phyloP scores from a whole-genome alignment of 2,113 vertebrate genomes.

The Anser cygnoides region DNA sequence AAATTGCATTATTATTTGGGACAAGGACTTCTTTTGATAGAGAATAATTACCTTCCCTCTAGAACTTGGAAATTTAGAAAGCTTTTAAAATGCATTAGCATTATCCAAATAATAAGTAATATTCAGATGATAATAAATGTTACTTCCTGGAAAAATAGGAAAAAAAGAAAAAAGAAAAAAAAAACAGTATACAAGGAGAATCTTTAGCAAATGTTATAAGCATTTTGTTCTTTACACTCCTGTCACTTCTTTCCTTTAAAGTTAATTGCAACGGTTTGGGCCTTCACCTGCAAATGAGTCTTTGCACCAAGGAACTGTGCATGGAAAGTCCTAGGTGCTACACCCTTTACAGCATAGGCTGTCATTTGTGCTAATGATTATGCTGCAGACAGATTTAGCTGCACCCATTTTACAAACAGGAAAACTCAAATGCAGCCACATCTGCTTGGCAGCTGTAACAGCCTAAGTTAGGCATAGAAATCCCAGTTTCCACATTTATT shows the following conservation, averaged over 20 bases:
- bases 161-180: neutral
- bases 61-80: neutral
- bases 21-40: neutral
- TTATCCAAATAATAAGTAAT: neutral
- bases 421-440: neutral
- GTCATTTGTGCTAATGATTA: neutral
- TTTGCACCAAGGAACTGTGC: rapidly evolving
- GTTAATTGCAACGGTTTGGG: neutral
- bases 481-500: neutral
- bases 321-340: neutral
- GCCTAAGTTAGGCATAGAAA: neutral
- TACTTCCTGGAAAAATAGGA: neutral
- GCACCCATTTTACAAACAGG: neutral
- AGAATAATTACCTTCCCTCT: neutral
- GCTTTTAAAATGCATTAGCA: neutral
- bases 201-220: neutral
- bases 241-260: neutral
- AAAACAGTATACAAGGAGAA: neutral
- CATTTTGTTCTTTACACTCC: neutral
- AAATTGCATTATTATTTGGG: neutral
- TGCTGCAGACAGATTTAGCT: neutral
- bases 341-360: neutral
- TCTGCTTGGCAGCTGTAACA: constrained; percentile 9
- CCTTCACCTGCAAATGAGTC: neutral
- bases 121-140: neutral